Conservation (phyloP, 2,113 vertebrate species). For the Rhynchomys soricoides region DNA sequence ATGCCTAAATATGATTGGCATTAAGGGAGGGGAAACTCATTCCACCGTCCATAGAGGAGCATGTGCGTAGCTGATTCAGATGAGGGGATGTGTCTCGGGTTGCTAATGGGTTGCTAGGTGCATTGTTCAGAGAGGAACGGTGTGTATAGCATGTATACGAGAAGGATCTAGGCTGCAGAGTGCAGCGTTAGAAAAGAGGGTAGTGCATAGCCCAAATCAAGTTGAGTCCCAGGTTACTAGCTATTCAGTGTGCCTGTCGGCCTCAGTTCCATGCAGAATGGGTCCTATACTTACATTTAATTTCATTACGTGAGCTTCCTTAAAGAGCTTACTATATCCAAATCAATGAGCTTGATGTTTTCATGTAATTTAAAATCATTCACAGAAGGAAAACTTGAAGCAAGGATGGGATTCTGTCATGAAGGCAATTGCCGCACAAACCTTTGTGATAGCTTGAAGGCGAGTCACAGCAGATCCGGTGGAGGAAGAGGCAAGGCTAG, state of each 20-base stretch:
- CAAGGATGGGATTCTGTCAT: background rate
- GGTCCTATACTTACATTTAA: background rate
- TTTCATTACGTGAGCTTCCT: slow-evolving; percentile 47
- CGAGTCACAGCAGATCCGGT: background rate
- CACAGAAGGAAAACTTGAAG: background rate
- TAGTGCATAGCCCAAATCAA: background rate
- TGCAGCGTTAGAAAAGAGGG: background rate
- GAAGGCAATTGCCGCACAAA: background rate
- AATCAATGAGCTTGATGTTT: slow-evolving; percentile 50
- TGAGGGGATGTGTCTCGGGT: background rate
- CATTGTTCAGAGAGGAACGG: background rate
- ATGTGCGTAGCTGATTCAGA: background rate
- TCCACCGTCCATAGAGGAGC: background rate
- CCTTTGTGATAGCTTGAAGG: background rate
- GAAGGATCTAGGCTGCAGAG: background rate
- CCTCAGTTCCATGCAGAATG: background rate
- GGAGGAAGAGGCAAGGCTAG: background rate
- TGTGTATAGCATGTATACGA: background rate
- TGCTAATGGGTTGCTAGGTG: background rate
- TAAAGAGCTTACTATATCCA: slow-evolving; percentile 14
- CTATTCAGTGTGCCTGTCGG: background rate
- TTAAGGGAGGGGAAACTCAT: background rate
- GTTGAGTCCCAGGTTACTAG: background rate
- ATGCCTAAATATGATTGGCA: background rate
- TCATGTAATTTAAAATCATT: slow-evolving; percentile 19